These are phyloP conservation scores for Orthonyx spaldingii DNA, from an alignment of 2,113 vertebrate genomes.

Conservation along the genomic window DNA sequence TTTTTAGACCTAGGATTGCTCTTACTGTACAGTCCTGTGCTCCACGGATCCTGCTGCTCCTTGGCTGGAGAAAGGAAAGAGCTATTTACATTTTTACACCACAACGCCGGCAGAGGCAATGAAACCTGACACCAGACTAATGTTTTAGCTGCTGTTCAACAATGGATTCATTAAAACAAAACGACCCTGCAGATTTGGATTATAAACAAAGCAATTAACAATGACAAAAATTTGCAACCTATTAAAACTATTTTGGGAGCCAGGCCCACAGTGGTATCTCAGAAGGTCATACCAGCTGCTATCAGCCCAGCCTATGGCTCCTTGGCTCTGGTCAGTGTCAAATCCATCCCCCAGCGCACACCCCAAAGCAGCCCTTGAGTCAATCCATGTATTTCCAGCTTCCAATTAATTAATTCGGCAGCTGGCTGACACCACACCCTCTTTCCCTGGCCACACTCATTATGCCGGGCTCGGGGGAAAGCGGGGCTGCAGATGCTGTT, in stretches of 20 bases:
- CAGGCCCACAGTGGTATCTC: neutral
- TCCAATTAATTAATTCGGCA: slow-evolving; percentile 33
- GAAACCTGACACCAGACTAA: neutral
- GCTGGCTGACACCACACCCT: slow-evolving; percentile 35
- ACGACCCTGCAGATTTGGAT: neutral
- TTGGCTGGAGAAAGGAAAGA: neutral
- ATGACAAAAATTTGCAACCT: neutral
- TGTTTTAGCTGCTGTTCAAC: neutral
- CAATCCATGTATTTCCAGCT: neutral
- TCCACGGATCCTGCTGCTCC: neutral
- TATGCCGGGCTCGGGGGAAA: neutral
- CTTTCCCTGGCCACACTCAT: neutral
- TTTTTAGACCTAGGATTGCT: neutral
- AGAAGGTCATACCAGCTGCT: slow-evolving; percentile 24
- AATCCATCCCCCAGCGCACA: neutral
- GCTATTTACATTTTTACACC: neutral
- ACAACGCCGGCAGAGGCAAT: neutral
- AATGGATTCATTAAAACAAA: neutral
- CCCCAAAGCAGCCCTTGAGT: neutral
- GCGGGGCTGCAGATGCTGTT: neutral
- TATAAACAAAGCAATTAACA: slow-evolving; percentile 41
- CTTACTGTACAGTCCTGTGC: neutral
- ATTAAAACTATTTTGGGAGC: slow-evolving; percentile 15
- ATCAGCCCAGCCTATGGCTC: neutral
- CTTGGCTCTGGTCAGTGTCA: slow-evolving; percentile 13